A percentile compares a stretch with the other conserved stretches of the same genome.
phyloP scores from a whole-genome alignment of 1,140 invertebrate species.

The Micrasema minimum region DNA sequence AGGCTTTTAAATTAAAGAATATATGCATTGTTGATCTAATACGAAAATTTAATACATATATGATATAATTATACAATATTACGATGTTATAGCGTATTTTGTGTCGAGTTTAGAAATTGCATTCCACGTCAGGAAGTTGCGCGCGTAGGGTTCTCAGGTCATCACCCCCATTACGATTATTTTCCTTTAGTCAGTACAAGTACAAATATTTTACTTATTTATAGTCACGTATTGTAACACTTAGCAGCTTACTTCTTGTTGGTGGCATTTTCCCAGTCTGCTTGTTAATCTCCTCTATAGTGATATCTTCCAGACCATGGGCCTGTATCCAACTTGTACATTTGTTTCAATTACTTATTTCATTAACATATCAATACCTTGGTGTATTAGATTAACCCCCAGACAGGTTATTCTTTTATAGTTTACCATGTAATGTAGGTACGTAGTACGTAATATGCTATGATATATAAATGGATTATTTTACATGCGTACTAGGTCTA shows the following conservation, averaged over 20 bases:
- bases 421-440: slow-evolving; percentile 51
- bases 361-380: slow-evolving; percentile 53
- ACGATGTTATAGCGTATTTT: slow-evolving; percentile 69
- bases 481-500: slow-evolving; percentile 48
- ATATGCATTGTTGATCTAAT: slow-evolving; percentile 70
- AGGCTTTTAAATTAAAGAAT: slow-evolving; percentile 71
- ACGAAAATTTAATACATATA: slow-evolving; percentile 71
- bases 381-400: slow-evolving; percentile 51
- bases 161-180: slow-evolving; percentile 66
- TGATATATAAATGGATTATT: slow-evolving; percentile 47
- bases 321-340: too few relatives aligned
- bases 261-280: slow-evolving; percentile 19
- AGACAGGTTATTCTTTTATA: slow-evolving; percentile 51
- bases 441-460: slow-evolving; percentile 52
- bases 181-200: slow-evolving; percentile 71
- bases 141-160: slow-evolving; percentile 56
- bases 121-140: slow-evolving; percentile 60
- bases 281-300: slow-evolving; percentile 6
- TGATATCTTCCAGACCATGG: background rate
- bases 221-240: slow-evolving; percentile 65
- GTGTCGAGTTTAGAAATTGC: slow-evolving; percentile 59
- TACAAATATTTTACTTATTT: slow-evolving; percentile 67
- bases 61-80: slow-evolving; percentile 67
- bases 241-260: slow-evolving; percentile 31
- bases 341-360: slow-evolving; percentile 34